Conservation (phyloP, 2,797 vertebrate genomes). For the Catamblyrhynchus diadema region DNA sequence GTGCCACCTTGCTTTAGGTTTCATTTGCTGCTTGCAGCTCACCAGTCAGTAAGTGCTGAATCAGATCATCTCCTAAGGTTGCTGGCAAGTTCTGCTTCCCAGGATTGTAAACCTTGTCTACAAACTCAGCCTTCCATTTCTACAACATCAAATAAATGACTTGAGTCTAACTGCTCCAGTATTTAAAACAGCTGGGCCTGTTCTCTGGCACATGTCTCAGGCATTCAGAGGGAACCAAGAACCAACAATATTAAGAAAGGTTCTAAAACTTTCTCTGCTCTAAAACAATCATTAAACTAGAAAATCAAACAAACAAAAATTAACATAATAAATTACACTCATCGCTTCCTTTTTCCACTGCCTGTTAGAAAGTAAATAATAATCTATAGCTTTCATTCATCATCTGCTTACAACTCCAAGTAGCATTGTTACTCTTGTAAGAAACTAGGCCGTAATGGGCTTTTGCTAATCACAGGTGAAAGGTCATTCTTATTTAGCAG, state of each 20-base stretch:
- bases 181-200: neutral
- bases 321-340: constrained; percentile 30
- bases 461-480: constrained; percentile 50
- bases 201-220: neutral
- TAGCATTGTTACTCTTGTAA: constrained; percentile 22
- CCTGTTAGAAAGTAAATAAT: constrained; percentile 45
- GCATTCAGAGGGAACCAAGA: rapidly evolving
- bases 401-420: constrained; percentile 6
- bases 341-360: neutral
- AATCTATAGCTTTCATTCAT: constrained; percentile 17
- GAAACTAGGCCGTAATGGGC: neutral
- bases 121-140: neutral
- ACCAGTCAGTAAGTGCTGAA: neutral
- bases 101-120: neutral
- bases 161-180: neutral
- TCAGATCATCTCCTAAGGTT: neutral
- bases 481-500: constrained; percentile 11
- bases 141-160: neutral
- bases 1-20: neutral
- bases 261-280: neutral
- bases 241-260: neutral
- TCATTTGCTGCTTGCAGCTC: neutral
- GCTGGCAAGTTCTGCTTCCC: neutral
- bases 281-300: neutral
- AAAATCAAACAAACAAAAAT: neutral